Evolutionary conservation across 2,888 invertebrate genomes (phyloP).

Genomic region (Pandemis heparana): DNA sequence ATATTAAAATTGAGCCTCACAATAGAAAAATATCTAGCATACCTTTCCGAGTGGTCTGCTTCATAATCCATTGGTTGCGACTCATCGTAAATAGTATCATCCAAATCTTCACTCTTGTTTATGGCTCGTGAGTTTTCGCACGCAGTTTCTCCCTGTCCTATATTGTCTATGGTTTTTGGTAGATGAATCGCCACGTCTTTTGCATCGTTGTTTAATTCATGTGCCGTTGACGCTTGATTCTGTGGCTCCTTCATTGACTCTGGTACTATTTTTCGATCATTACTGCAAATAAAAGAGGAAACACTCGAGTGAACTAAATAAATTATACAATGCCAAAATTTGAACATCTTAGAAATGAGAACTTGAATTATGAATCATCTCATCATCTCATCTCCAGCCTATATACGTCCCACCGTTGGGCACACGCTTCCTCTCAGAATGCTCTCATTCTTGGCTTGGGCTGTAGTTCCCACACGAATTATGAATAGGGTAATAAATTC

Average conservation of each 20-base stretch:
- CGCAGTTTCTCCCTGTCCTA: not conserved
- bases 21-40: not conserved
- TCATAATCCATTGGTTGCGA: slow-evolving; percentile 54
- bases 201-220: not conserved
- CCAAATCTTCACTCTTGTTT: slow-evolving; percentile 6
- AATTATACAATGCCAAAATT: too few species aligned
- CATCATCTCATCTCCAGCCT: too few species aligned
- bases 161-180: not conserved
- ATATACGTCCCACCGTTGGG: too few species aligned
- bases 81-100: slow-evolving; percentile 34
- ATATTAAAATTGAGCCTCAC: too few species aligned
- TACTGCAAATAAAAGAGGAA: not conserved
- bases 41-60: slow-evolving; percentile 65
- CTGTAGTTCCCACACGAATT: too few species aligned
- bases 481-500: too few species aligned
- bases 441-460: too few species aligned
- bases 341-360: too few species aligned
- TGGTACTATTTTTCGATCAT: not conserved
- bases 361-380: too few species aligned
- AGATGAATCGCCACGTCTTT: not conserved
- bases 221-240: not conserved
- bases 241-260: not conserved
- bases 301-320: too few species aligned
- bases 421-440: too few species aligned
- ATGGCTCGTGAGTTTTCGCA: not conserved